A percentile compares a stretch with the other conserved stretches of the same genome.
phyloP scores from a whole-genome alignment of 2,113 vertebrate species.

The Bufo gargarizans region DNA sequence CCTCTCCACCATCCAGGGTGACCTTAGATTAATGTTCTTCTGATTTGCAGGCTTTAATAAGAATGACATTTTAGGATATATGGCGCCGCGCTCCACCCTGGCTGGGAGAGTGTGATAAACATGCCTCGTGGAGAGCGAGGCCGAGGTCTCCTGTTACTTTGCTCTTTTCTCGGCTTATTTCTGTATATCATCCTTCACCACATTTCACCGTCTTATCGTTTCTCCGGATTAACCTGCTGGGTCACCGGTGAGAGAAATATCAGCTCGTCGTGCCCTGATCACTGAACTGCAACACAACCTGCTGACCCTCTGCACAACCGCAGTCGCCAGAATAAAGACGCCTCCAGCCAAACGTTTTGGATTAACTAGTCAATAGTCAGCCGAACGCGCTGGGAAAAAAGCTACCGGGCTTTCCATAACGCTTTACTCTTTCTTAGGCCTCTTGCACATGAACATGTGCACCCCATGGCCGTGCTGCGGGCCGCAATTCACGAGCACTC shows the following conservation, averaged over 20 bases:
- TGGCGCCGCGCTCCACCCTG: background rate
- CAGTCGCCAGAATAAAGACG: background rate
- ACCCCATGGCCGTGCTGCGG: no score
- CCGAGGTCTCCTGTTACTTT: background rate
- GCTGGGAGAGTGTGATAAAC: constrained; percentile 10
- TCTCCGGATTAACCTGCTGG: constrained; percentile 19
- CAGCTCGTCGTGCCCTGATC: background rate
- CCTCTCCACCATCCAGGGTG: background rate
- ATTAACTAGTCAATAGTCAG: background rate
- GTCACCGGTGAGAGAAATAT: constrained; percentile 14
- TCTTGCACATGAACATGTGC: no score
- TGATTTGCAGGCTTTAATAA: constrained; percentile 19
- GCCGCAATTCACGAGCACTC: no score
- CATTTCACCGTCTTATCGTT: constrained; percentile 18
- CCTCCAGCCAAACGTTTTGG: background rate
- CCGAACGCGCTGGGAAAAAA: background rate
- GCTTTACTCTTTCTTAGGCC: background rate
- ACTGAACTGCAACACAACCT: background rate
- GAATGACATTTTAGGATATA: background rate
- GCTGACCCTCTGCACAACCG: constrained; percentile 16
- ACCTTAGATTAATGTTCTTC: background rate
- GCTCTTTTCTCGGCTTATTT: constrained; percentile 17
- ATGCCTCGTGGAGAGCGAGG: background rate
- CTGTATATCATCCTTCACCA: constrained; percentile 12
- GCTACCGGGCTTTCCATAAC: background rate